phyloP scores from a whole-genome alignment of 1,140 invertebrate genomes.

The Anthonomus grandis region DNA sequence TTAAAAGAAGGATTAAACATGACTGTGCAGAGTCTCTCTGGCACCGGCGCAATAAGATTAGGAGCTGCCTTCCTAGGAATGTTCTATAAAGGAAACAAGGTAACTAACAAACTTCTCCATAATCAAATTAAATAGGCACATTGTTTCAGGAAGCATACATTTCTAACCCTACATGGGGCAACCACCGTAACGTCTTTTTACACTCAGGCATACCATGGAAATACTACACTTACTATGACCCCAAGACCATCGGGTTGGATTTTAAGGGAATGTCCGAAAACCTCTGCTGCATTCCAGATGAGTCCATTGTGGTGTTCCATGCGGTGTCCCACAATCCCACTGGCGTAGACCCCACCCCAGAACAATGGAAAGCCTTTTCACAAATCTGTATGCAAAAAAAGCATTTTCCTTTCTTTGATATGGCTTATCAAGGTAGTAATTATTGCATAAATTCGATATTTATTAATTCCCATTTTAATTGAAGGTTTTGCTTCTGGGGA shows the following conservation, averaged over 20 bases:
- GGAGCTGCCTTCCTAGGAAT: constrained; percentile 85
- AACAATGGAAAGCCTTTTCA: constrained; percentile 81
- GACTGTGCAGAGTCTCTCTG: constrained; percentile 81
- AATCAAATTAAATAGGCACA: too few relatives aligned
- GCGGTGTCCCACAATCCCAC: constrained; percentile 98
- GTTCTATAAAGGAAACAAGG: constrained; percentile 78
- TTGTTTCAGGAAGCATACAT: constrained; percentile 81
- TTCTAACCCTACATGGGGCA: constrained; percentile 96
- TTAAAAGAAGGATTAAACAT: constrained; percentile 66
- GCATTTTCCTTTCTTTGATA: constrained; percentile 91
- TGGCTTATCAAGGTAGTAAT: constrained; percentile 87
- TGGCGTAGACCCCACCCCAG: constrained; percentile 82
- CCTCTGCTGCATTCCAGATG: constrained; percentile 77
- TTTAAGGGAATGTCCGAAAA: constrained; percentile 87
- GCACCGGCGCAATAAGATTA: constrained; percentile 92
- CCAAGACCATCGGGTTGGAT: constrained; percentile 92
- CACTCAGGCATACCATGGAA: constrained; percentile 82
- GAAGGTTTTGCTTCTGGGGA: constrained; percentile 87
- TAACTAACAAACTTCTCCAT: too few relatives aligned
- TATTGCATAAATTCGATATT: too few relatives aligned
- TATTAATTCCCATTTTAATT: too few relatives aligned
- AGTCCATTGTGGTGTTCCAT: constrained; percentile 90
- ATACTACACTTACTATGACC: constrained; percentile 93
- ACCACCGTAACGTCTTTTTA: constrained; percentile 93
- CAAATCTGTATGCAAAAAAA: constrained; percentile 73